A percentile compares a stretch with the other conserved stretches of the same genome.
phyloP scores from a whole-genome alignment of 2,113 vertebrate species.

The Galemys pyrenaicus region DNA sequence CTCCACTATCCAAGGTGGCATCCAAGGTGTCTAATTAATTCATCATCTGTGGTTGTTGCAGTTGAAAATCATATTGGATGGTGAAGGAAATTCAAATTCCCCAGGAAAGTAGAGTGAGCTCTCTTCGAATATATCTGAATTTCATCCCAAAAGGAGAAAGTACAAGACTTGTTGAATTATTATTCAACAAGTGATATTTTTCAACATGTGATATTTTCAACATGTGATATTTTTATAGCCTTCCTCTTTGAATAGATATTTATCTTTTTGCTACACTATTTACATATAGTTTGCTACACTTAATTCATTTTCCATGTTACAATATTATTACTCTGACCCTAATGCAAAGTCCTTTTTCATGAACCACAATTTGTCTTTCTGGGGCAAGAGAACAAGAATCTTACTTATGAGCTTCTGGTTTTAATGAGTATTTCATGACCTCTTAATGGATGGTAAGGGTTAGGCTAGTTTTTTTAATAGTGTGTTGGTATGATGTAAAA shows the following conservation, averaged over 20 bases:
- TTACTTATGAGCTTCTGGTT: background rate
- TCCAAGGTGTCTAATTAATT: background rate
- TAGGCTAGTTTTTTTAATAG: background rate
- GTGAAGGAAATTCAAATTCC: background rate
- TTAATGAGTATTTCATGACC: background rate
- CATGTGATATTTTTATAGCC: background rate
- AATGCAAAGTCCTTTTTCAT: background rate
- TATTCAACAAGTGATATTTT: background rate
- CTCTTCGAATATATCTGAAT: background rate
- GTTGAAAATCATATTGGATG: background rate
- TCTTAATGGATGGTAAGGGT: background rate
- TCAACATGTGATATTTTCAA: background rate
- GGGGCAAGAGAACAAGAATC: background rate
- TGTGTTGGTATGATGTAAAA: background rate
- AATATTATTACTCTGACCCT: background rate
- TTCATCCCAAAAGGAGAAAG: background rate
- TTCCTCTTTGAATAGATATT: background rate
- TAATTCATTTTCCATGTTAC: background rate
- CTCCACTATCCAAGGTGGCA: background rate
- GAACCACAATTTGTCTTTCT: background rate
- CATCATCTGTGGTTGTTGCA: background rate
- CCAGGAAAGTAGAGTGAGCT: background rate
- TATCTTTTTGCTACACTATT: background rate
- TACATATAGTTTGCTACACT: too few relatives aligned
- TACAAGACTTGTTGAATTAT: background rate